phyloP scores from a whole-genome alignment of 2,113 vertebrate genomes.

The Polyodon spathula region DNA sequence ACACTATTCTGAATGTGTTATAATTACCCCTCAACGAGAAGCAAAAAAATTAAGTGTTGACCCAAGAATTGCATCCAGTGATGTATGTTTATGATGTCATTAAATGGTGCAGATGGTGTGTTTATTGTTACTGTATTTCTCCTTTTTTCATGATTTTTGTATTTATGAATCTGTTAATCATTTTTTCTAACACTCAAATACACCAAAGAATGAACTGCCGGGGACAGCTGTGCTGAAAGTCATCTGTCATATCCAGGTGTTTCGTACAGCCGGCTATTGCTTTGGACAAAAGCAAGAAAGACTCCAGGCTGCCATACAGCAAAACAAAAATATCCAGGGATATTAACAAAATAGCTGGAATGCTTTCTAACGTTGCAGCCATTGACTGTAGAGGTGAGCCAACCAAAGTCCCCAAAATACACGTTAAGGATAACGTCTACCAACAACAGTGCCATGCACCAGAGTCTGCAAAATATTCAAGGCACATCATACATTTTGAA shows the following conservation, averaged over 20 bases:
- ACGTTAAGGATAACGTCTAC: no score
- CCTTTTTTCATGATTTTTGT: neutral
- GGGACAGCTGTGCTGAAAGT: constrained; percentile 8
- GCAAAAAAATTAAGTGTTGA: no score
- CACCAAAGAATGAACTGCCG: neutral
- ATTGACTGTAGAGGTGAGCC: constrained; percentile 6
- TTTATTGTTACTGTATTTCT: no score
- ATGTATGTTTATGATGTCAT: no score
- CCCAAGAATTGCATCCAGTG: no score
- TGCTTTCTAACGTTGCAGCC: constrained; percentile 21
- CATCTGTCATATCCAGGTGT: constrained; percentile 15
- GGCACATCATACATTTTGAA: constrained; percentile 1
- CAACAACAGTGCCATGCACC: no score
- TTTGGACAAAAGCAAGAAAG: constrained; percentile 1
- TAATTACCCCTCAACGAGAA: no score
- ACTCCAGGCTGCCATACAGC: constrained; percentile 1
- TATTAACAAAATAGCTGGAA: constrained; percentile 23
- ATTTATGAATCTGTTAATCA: neutral
- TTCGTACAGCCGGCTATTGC: neutral
- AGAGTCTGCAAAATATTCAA: no score
- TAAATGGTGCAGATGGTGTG: no score
- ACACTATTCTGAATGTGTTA: neutral
- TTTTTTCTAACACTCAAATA: neutral
- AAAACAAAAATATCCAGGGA: constrained; percentile 10
- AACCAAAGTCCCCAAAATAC: no score